Percentiles rank a stretch among this genome's conserved stretches.
phyloP scores from a whole-genome alignment of 1,140 invertebrate species.

The Bombus superbus region DNA sequence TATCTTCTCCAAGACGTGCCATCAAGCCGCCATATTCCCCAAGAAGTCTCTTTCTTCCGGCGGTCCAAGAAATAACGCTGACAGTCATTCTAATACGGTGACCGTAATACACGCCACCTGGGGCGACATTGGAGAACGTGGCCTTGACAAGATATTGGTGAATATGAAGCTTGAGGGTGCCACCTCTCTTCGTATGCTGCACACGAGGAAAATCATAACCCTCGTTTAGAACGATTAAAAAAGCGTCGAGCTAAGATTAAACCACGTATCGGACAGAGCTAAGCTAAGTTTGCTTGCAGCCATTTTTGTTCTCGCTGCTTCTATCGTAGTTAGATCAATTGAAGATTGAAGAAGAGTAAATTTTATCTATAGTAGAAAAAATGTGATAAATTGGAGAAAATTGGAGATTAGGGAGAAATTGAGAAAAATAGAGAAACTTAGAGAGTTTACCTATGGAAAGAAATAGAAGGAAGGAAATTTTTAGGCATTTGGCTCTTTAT shows the following conservation, averaged over 20 bases:
- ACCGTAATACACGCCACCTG: slow-evolving; percentile 24
- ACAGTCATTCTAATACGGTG: slow-evolving; percentile 16
- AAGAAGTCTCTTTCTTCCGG: background rate
- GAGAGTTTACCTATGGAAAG: too few species aligned
- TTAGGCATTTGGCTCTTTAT: too few species aligned
- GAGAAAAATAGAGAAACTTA: too few species aligned
- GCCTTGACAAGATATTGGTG: slow-evolving; percentile 20
- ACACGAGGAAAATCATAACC: slow-evolving; percentile 14
- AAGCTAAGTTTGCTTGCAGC: background rate
- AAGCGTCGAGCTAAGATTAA: slow-evolving; percentile 26
- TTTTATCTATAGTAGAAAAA: too few species aligned
- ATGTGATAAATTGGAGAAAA: too few species aligned
- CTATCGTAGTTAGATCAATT: background rate
- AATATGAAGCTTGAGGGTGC: slow-evolving; percentile 14
- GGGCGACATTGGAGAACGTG: slow-evolving; percentile 32
- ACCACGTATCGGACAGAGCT: background rate
- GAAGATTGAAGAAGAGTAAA: too few species aligned
- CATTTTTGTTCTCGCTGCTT: background rate
- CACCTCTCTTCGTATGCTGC: background rate
- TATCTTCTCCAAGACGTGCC: background rate
- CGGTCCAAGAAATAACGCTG: slow-evolving; percentile 16
- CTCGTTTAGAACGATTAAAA: slow-evolving; percentile 27
- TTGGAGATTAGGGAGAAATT: too few species aligned
- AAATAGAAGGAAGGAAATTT: too few species aligned
- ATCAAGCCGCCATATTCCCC: background rate